Conservation (phyloP, 1,140 invertebrate species). For the Lycorma delicatula region DNA sequence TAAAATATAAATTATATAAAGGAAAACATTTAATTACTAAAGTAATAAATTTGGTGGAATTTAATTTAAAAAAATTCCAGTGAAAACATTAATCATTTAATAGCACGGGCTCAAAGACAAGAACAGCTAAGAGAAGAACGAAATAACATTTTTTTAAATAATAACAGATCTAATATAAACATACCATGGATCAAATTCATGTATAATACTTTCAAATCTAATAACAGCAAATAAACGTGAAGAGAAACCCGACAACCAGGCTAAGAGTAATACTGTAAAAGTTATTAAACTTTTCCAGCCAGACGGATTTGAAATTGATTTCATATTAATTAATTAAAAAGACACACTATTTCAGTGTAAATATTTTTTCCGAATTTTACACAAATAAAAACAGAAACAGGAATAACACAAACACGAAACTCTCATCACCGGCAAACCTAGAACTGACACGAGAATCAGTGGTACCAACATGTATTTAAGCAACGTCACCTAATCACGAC, state of each 20-base stretch:
- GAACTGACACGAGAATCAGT: conserved; percentile 5
- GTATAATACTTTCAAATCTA: conserved; percentile 99
- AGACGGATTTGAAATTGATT: conserved; percentile 26
- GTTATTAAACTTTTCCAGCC: conserved; percentile 65
- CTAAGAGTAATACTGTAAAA: conserved; percentile 83
- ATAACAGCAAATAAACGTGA: conserved; percentile 98
- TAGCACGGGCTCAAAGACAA: too few relatives aligned
- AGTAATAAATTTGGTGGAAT: too few relatives aligned
- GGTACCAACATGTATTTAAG: background rate
- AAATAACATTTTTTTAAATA: too few relatives aligned
- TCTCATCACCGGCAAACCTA: conserved; percentile 2
- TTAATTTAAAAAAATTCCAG: too few relatives aligned
- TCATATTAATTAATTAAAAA: conserved; percentile 10
- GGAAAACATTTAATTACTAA: too few relatives aligned
- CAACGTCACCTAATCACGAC: conserved; percentile 1
- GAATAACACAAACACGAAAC: background rate
- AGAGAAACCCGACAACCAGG: conserved; percentile 96
- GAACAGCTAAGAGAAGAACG: too few relatives aligned
- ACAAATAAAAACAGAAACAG: conserved; percentile 1
- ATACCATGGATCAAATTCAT: conserved; percentile 99
- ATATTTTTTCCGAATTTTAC: background rate
- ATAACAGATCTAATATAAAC: too few relatives aligned
- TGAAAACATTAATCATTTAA: too few relatives aligned
- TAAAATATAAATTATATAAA: too few relatives aligned
- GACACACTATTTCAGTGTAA: background rate